phyloP scores from a whole-genome alignment of 2,888 invertebrate genomes.

The Hypomecis atomaria region DNA sequence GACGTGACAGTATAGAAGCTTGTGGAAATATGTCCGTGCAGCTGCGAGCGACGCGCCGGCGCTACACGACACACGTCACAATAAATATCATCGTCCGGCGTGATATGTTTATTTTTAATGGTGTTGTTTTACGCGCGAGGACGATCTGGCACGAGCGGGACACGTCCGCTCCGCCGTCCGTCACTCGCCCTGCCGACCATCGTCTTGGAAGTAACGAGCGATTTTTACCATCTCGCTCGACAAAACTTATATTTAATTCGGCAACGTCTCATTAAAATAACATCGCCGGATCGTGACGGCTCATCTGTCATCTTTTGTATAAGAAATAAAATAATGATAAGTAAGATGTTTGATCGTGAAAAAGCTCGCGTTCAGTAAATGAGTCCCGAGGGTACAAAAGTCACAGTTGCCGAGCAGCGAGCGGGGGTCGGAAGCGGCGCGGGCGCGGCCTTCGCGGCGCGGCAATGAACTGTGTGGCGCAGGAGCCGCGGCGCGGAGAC shows the following conservation, averaged over 20 bases:
- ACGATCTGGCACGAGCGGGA: not conserved
- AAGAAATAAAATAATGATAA: not conserved
- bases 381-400: not conserved
- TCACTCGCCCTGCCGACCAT: not conserved
- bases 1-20: not conserved
- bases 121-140: not conserved
- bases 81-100: not conserved
- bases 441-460: not conserved
- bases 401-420: not conserved
- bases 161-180: not conserved
- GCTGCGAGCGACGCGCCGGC: not conserved
- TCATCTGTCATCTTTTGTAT: not conserved
- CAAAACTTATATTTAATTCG: conserved; percentile 1
- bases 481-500: not conserved
- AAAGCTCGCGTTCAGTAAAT: conserved; percentile 4
- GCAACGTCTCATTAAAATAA: conserved; percentile 4
- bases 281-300: not conserved
- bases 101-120: conserved; percentile 1
- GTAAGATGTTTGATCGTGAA: not conserved
- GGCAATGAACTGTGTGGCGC: conserved; percentile 5
- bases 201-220: not conserved
- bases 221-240: not conserved
- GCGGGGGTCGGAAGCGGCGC: not conserved
- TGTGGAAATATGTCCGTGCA: not conserved
- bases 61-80: not conserved